Percentiles rank a stretch among this genome's conserved stretches.
phyloP scores from a whole-genome alignment of 1,140 invertebrate species.

The Paraescarpia echinospica region DNA sequence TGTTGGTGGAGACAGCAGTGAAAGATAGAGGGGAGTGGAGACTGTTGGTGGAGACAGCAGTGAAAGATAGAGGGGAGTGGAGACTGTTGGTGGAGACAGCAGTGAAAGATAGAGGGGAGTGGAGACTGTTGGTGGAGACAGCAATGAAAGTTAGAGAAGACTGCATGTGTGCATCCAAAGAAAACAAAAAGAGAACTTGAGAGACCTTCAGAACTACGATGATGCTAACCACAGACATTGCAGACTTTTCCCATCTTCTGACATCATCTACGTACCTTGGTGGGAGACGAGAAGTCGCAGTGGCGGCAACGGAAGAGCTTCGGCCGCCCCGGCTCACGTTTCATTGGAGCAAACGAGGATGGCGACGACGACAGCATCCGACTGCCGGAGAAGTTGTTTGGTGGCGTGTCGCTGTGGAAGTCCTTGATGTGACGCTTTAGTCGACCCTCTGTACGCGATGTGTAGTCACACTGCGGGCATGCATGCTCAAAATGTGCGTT shows the following conservation, averaged over 20 bases:
- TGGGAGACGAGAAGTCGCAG: slow-evolving; percentile 80
- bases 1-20: too few species aligned
- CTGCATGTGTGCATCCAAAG: too few species aligned
- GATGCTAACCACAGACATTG: neutral
- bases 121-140: too few species aligned
- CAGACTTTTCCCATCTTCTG: neutral
- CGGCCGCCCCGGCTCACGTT: slow-evolving; percentile 40
- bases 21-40: too few species aligned
- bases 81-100: too few species aligned
- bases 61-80: too few species aligned
- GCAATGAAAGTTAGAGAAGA: too few species aligned
- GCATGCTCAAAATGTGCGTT: slow-evolving; percentile 61
- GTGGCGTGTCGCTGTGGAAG: slow-evolving; percentile 65
- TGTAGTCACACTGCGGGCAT: slow-evolving; percentile 64
- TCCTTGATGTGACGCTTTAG: slow-evolving; percentile 66
- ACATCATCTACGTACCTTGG: slow-evolving; percentile 67
- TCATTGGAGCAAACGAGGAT: slow-evolving; percentile 1
- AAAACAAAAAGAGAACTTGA: too few species aligned
- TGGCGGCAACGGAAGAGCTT: slow-evolving; percentile 92
- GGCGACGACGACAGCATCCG: slow-evolving; percentile 51
- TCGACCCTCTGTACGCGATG: slow-evolving; percentile 63
- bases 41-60: too few species aligned
- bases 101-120: too few species aligned
- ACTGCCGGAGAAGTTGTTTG: slow-evolving; percentile 79
- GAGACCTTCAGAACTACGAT: neutral